Conservation (phyloP, 2,797 vertebrate genomes). For the Sebastes cheni region DNA sequence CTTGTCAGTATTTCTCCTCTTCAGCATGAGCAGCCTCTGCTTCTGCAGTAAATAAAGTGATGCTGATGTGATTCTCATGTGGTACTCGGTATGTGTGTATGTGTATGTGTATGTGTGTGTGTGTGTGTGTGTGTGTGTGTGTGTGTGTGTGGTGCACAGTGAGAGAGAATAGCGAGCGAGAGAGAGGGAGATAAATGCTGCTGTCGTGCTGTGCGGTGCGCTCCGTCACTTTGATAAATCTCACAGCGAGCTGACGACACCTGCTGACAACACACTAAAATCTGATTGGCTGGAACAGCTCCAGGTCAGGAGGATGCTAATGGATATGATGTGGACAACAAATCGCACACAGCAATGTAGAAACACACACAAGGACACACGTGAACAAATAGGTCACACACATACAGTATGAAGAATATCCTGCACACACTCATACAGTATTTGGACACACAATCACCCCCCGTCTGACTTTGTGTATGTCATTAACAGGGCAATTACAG, state of each 20-base stretch:
- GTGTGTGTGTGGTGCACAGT: conserved; percentile 4
- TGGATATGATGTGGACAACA: conserved; percentile 77
- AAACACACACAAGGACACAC: conserved; percentile 22
- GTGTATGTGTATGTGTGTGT: background rate
- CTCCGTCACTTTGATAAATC: conserved; percentile 83
- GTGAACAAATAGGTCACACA: conserved; percentile 33
- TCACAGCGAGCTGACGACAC: conserved; percentile 80
- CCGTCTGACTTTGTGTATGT: conserved; percentile 50
- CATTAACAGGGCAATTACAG: conserved; percentile 61
- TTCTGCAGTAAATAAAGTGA: conserved; percentile 37
- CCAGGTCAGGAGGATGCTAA: conserved; percentile 76
- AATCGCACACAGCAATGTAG: conserved; percentile 43
- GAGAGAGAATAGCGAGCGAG: conserved; percentile 22
- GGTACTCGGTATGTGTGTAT: background rate
- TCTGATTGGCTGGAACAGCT: conserved; percentile 79
- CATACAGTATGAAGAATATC: conserved; percentile 7
- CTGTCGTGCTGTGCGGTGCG: conserved; percentile 72
- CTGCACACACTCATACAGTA: background rate
- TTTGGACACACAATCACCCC: conserved; percentile 16
- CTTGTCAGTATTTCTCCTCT: conserved; percentile 10
- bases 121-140: background rate
- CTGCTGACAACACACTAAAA: conserved; percentile 78
- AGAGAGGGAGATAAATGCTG: conserved; percentile 75
- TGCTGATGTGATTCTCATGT: conserved; percentile 36
- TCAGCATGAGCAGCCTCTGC: conserved; percentile 23